Evolutionary conservation across 1,140 invertebrate species (phyloP).

Genomic region (Goniozus legneri): DNA sequence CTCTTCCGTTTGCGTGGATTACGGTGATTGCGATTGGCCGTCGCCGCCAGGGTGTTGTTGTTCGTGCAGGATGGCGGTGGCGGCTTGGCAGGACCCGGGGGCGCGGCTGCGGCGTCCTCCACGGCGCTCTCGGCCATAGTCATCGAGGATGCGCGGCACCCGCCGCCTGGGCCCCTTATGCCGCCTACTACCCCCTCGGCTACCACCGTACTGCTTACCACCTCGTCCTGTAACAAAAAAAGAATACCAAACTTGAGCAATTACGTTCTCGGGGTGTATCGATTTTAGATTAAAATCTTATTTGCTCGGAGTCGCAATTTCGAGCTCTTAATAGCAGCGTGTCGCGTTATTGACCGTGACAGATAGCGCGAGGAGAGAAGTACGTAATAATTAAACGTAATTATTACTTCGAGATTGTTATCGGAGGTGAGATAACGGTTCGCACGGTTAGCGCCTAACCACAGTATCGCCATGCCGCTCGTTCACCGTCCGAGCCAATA

Average conservation of each 20-base stretch:
- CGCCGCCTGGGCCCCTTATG: conserved; percentile 56
- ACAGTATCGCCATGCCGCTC: too few relatives aligned
- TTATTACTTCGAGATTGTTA: too few relatives aligned
- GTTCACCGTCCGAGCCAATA: too few relatives aligned
- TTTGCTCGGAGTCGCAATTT: too few relatives aligned
- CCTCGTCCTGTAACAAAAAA: conserved; percentile 43
- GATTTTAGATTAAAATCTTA: too few relatives aligned
- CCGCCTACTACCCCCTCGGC: conserved; percentile 47
- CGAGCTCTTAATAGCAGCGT: too few relatives aligned
- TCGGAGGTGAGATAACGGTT: too few relatives aligned
- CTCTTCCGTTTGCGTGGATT: conserved; percentile 67
- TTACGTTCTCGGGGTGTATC: too few relatives aligned
- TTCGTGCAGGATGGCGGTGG: conserved; percentile 51
- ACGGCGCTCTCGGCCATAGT: conserved; percentile 66
- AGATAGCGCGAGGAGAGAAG: too few relatives aligned
- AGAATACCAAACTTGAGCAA: neutral
- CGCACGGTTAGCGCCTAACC: too few relatives aligned
- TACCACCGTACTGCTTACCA: conserved; percentile 49
- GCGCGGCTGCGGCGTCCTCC: conserved; percentile 55
- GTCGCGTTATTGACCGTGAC: too few relatives aligned
- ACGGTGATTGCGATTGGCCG: conserved; percentile 62
- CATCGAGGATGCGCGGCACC: conserved; percentile 62
- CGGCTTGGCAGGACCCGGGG: conserved; percentile 52
- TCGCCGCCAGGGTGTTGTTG: conserved; percentile 59
- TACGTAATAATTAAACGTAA: too few relatives aligned